Evolutionary conservation across 2,113 vertebrate species (phyloP).

Genomic region (Ciconia boyciana): DNA sequence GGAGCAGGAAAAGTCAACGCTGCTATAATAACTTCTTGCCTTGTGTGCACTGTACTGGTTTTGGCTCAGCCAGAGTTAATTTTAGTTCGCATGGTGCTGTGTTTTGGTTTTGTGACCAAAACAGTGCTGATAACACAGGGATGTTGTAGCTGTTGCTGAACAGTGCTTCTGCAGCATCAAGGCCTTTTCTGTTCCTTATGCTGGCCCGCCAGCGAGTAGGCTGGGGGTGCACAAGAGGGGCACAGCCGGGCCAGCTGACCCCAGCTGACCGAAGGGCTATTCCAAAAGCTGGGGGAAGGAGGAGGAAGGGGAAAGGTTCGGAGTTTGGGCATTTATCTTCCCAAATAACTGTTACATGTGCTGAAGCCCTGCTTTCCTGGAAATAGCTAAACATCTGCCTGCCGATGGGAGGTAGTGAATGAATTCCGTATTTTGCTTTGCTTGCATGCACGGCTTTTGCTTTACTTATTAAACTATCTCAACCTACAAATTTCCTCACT

Average conservation of each 20-base stretch:
- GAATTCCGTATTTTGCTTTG: background rate
- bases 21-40: background rate
- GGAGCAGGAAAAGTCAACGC: background rate
- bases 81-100: background rate
- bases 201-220: background rate
- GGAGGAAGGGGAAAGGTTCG: background rate
- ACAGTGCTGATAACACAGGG: background rate
- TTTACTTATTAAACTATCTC: background rate
- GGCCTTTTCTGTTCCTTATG: background rate
- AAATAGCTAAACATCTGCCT: background rate
- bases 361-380: background rate
- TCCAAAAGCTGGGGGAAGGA: background rate
- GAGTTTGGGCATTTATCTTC: background rate
- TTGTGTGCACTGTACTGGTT: background rate
- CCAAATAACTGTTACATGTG: accelerated
- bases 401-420: background rate
- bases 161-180: background rate
- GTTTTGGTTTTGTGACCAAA: background rate
- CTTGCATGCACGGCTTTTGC: background rate
- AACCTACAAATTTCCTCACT: background rate
- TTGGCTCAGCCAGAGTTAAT: background rate
- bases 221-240: background rate
- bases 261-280: background rate
- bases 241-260: background rate
- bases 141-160: background rate